phyloP scores from a whole-genome alignment of 2,888 invertebrate species.

The Auanema freiburgensis region DNA sequence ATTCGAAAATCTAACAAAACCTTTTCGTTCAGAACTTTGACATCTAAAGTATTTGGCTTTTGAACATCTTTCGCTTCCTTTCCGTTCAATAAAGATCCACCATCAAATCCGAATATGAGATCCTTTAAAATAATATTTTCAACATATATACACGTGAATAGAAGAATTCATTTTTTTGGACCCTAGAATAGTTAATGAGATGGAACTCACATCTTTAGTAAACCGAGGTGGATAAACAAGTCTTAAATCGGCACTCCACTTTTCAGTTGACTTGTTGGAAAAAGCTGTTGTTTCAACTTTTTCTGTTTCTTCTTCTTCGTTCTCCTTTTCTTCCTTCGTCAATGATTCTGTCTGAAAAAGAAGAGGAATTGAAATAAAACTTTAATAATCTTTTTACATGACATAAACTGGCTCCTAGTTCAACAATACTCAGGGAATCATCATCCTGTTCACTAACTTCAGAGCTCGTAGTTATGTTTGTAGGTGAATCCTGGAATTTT shows the following conservation, averaged over 20 bases:
- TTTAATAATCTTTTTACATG: constrained; percentile 14
- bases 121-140: constrained; percentile 38
- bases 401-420: constrained; percentile 38
- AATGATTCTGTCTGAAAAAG: no score
- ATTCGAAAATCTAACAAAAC: constrained; percentile 4
- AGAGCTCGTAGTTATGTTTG: not conserved
- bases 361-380: not conserved
- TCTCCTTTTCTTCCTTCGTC: constrained; percentile 3
- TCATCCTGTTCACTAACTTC: constrained; percentile 9
- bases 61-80: constrained; percentile 34
- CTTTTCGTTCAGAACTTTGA: constrained; percentile 34
- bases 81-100: constrained; percentile 55
- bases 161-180: not conserved
- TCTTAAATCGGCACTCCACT: constrained; percentile 56
- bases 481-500: not conserved
- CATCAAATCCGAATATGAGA: constrained; percentile 60
- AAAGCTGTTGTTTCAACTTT: not conserved
- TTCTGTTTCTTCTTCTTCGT: constrained; percentile 15
- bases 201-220: constrained; percentile 31
- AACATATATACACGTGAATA: not conserved
- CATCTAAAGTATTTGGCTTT: constrained; percentile 23
- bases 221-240: constrained; percentile 59
- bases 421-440: constrained; percentile 32
- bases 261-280: constrained; percentile 8
- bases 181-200: constrained; percentile 2